These are phyloP conservation scores for Rhaphigaster nebulosa DNA, from an alignment of 2,888 invertebrate genomes.

Conservation along the genomic window DNA sequence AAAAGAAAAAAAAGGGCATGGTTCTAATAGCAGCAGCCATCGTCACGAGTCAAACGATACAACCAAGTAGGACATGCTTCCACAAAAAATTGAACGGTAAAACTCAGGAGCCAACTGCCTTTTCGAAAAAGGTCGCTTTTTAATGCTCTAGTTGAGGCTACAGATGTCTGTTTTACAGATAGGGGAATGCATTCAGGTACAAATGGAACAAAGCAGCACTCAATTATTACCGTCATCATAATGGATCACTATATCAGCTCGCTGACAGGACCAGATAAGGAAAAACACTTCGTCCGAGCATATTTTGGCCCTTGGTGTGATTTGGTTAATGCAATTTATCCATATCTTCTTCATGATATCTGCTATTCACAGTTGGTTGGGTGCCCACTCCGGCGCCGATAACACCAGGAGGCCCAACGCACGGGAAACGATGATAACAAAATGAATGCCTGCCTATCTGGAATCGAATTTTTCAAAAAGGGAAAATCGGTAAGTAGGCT, in stretches of 20 bases:
- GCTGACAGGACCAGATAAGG: slow-evolving; percentile 18
- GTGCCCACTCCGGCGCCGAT: not conserved
- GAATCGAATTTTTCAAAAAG: not conserved
- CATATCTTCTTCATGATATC: slow-evolving; percentile 42
- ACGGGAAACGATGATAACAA: slow-evolving; percentile 3
- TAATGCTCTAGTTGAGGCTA: not conserved
- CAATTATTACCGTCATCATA: not conserved
- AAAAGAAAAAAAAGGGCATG: no score
- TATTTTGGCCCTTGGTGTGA: slow-evolving; percentile 4
- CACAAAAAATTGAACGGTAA: no score
- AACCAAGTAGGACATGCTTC: no score
- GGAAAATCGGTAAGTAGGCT: not conserved
- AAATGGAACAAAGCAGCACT: not conserved
- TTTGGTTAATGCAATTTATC: slow-evolving; percentile 32
- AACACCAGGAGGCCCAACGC: slow-evolving; percentile 1
- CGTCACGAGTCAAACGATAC: no score
- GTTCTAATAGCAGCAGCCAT: no score
- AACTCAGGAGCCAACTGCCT: no score
- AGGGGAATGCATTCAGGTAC: not conserved
- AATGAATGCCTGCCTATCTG: not conserved
- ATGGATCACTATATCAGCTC: slow-evolving; percentile 1
- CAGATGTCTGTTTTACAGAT: not conserved
- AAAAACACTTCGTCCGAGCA: not conserved
- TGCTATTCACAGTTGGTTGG: slow-evolving; percentile 36
- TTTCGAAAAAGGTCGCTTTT: no score